These are phyloP conservation scores for Tetrapedia diversipes DNA, from an alignment of 2,888 invertebrate species.

Conservation along the genomic window DNA sequence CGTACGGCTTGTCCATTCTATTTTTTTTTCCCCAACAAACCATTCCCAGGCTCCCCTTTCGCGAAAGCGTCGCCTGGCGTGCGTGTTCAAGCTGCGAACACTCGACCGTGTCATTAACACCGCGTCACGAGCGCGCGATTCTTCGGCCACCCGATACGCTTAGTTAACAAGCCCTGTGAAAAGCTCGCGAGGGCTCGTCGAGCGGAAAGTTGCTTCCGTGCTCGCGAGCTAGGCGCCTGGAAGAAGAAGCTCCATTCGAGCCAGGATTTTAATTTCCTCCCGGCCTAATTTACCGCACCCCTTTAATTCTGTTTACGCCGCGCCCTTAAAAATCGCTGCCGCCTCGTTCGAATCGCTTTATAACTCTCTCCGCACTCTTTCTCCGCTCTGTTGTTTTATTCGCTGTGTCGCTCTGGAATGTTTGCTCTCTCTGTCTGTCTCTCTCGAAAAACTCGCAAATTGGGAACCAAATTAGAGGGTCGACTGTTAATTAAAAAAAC, in stretches of 20 bases:
- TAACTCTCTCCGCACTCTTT: not conserved
- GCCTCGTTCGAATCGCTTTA: not conserved
- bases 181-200: not conserved
- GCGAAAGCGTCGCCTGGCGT: constrained; percentile 27
- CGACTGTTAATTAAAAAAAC: no score
- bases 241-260: not conserved
- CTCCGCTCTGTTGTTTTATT: not conserved
- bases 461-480: not conserved
- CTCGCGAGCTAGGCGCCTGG: constrained; percentile 17
- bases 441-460: no score
- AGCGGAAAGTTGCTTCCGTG: constrained; percentile 18
- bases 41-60: not conserved
- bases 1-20: no score
- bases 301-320: not conserved
- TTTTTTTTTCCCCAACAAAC: not conserved
- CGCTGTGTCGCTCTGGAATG: not conserved
- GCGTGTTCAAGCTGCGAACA: constrained; percentile 64
- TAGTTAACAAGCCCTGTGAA: constrained; percentile 51
- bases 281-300: constrained; percentile 11
- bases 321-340: not conserved
- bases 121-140: constrained; percentile 57
- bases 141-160: constrained; percentile 41
- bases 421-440: not conserved
- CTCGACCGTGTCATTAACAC: constrained; percentile 56
- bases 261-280: constrained; percentile 30